These are phyloP conservation scores for Cygnus atratus DNA, from an alignment of 2,113 vertebrate species.

Conservation along the genomic window DNA sequence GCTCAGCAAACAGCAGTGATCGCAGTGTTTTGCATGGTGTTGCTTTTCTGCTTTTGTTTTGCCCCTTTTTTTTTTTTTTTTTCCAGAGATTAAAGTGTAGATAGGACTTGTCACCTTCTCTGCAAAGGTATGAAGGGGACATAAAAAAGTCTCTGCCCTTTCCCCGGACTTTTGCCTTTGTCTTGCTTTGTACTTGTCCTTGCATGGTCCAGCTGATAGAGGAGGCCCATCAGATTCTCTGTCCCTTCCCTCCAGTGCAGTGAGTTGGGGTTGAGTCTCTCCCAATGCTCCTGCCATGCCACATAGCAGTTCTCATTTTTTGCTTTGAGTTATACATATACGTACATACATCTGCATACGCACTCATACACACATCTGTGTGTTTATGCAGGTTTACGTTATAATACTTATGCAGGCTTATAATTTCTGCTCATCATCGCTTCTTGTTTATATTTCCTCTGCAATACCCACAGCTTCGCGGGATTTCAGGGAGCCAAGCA, in stretches of 20 bases:
- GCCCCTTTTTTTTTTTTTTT: neutral
- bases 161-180: neutral
- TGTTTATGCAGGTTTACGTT: neutral
- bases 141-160: neutral
- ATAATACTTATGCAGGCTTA: neutral
- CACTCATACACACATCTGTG: fast-evolving
- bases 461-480: neutral
- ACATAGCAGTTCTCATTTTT: neutral
- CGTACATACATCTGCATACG: neutral
- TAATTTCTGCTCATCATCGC: neutral
- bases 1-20: neutral
- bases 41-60: neutral
- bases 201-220: neutral
- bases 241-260: neutral
- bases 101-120: neutral
- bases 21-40: neutral
- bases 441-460: neutral
- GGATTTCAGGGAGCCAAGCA: neutral
- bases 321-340: neutral
- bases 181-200: neutral
- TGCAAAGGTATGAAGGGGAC: neutral
- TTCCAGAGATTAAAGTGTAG: neutral
- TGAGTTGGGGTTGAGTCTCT: fast-evolving
- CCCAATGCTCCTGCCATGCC: neutral
- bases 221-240: neutral